A percentile compares a stretch with the other conserved stretches of the same genome.
These are phyloP conservation scores for Ichneumoninae sp. DNA, from an alignment of 2,888 invertebrate species.

Conservation along the genomic window DNA sequence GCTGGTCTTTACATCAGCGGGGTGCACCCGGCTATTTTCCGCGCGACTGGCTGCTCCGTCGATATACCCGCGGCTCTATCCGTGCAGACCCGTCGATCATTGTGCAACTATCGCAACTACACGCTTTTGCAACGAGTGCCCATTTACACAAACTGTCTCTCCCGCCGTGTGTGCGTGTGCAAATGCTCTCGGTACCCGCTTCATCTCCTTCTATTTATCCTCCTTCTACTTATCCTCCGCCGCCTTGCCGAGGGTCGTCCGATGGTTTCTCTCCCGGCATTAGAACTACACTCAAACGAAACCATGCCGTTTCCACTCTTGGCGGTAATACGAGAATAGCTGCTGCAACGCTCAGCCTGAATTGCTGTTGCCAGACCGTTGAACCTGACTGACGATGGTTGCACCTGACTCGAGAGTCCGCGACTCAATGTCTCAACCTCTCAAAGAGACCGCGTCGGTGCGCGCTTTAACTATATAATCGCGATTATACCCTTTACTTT, in stretches of 20 bases:
- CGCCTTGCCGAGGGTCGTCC: background rate
- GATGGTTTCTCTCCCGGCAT: background rate
- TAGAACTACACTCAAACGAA: background rate
- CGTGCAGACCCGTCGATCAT: conserved; percentile 51
- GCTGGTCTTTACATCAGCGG: conserved; percentile 35
- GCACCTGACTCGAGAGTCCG: conserved; percentile 32
- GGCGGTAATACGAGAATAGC: background rate
- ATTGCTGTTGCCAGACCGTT: conserved; percentile 44
- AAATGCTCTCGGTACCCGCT: conserved; percentile 19
- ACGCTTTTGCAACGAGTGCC: conserved; percentile 60
- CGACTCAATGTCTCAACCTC: conserved; percentile 51
- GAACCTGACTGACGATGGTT: conserved; percentile 59
- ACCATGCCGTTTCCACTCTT: background rate
- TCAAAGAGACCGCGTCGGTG: conserved; percentile 10
- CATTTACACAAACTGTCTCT: conserved; percentile 13
- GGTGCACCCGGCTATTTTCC: conserved; percentile 55
- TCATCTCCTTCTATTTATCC: conserved; percentile 2
- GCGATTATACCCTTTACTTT: conserved; percentile 3
- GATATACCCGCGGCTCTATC: background rate
- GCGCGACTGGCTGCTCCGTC: conserved; percentile 53
- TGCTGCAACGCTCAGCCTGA: background rate
- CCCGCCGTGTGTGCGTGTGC: background rate
- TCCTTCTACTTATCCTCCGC: background rate
- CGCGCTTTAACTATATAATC: conserved; percentile 7
- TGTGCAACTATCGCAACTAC: conserved; percentile 58